Conservation (phyloP, 1,140 invertebrate genomes). For the Drosophila pseudoananassae region DNA sequence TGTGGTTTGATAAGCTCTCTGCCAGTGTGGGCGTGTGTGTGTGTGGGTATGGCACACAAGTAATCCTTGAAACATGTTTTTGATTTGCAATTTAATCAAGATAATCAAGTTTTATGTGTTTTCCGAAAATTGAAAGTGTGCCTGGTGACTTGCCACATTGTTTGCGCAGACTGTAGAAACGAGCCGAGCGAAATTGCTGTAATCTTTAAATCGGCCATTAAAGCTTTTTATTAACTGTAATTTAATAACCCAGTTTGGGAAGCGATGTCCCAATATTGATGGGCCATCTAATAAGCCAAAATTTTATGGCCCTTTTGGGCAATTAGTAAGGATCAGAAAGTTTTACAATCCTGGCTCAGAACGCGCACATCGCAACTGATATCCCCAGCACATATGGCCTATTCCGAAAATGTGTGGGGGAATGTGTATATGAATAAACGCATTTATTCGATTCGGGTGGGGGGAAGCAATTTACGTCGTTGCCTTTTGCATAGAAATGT, state of each 20-base stretch:
- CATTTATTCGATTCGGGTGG: slow-evolving; percentile 3
- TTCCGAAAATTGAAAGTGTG: slow-evolving; percentile 81
- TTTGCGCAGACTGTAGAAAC: slow-evolving; percentile 44
- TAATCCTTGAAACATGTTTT: slow-evolving; percentile 83
- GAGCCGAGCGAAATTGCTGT: slow-evolving; percentile 30
- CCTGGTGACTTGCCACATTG: slow-evolving; percentile 73
- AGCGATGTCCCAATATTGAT: slow-evolving; percentile 25
- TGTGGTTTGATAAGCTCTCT: slow-evolving; percentile 66
- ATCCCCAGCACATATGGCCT: slow-evolving; percentile 8
- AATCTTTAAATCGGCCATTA: slow-evolving; percentile 75
- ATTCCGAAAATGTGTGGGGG: not conserved
- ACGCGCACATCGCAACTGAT: slow-evolving; percentile 29
- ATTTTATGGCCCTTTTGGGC: slow-evolving; percentile 36
- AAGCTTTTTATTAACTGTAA: slow-evolving; percentile 68
- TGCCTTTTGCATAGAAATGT: slow-evolving; percentile 76
- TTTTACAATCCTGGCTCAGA: slow-evolving; percentile 24
- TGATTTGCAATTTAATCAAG: slow-evolving; percentile 83
- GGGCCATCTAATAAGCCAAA: slow-evolving; percentile 37
- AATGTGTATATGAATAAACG: not conserved
- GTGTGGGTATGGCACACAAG: slow-evolving; percentile 54
- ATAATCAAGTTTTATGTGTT: slow-evolving; percentile 83
- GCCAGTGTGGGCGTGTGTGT: slow-evolving; percentile 4
- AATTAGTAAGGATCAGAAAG: slow-evolving; percentile 58
- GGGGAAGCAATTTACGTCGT: slow-evolving; percentile 58
- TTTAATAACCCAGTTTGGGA: slow-evolving; percentile 56